phyloP scores from a whole-genome alignment of 1,140 invertebrate species.

The Euura saliciscinereae region DNA sequence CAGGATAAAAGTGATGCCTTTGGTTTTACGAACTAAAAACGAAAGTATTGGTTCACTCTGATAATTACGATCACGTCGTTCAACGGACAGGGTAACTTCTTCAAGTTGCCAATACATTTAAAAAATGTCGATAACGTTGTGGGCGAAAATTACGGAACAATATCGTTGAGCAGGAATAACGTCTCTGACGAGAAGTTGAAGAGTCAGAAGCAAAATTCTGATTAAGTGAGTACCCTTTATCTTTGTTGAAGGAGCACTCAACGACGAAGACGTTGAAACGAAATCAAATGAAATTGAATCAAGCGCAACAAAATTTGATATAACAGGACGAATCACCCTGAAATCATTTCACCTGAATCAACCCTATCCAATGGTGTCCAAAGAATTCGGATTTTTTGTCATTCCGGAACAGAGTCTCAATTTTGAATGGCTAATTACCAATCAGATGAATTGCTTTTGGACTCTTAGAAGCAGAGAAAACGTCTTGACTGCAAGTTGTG shows the following conservation, averaged over 20 bases:
- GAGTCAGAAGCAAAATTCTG: slow-evolving; percentile 3
- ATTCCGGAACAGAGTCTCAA: not conserved
- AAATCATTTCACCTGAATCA: not conserved
- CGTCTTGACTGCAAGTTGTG: not conserved
- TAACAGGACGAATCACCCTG: not conserved
- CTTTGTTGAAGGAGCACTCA: not conserved
- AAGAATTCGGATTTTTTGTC: not conserved
- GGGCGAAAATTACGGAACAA: not conserved
- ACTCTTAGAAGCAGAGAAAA: no score
- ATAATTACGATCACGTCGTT: not conserved
- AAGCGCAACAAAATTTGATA: not conserved
- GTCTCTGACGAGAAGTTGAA: not conserved
- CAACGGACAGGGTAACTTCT: not conserved
- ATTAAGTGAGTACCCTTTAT: not conserved
- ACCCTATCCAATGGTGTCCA: not conserved
- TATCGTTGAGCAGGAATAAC: not conserved
- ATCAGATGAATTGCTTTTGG: not conserved
- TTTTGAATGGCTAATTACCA: not conserved
- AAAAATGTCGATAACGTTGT: not conserved
- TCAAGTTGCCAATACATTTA: not conserved
- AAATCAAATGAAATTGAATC: not conserved
- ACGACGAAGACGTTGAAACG: not conserved
- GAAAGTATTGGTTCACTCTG: not conserved
- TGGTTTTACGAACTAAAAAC: not conserved
- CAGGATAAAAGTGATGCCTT: not conserved